Conservation (phyloP, 2,113 vertebrate species). For the Muntiacus muntjak region DNA sequence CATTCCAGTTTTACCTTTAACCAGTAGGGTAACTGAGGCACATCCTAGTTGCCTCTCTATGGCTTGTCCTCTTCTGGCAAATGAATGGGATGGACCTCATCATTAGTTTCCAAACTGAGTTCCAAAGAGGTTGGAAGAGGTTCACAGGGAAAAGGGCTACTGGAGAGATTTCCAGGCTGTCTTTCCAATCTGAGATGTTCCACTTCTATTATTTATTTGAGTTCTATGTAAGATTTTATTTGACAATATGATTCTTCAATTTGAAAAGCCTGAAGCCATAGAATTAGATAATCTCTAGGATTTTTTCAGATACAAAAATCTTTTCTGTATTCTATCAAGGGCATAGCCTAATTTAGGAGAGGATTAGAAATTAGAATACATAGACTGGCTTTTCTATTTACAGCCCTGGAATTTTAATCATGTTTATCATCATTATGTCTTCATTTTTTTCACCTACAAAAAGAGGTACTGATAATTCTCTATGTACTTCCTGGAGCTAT, state of each 20-base stretch:
- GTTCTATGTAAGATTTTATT: background rate
- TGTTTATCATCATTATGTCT: background rate
- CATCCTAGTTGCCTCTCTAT: background rate
- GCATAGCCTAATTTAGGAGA: background rate
- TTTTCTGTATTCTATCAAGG: background rate
- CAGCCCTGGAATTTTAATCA: background rate
- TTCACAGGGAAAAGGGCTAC: background rate
- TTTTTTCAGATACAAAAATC: background rate
- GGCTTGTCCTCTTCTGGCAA: background rate
- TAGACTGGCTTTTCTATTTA: background rate
- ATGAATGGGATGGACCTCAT: background rate
- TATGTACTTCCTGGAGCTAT: background rate
- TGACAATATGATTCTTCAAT: background rate
- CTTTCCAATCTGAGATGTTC: background rate
- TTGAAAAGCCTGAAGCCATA: background rate
- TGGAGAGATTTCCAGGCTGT: background rate
- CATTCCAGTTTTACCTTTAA: background rate
- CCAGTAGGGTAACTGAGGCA: too few relatives aligned
- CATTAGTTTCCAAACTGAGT: background rate
- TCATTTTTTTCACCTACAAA: background rate
- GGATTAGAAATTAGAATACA: background rate
- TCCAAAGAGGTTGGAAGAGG: background rate
- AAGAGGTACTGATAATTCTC: background rate
- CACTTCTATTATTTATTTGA: background rate
- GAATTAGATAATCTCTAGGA: background rate